phyloP scores from a whole-genome alignment of 37 sponge, comb jelly and placozoan species.

The Cliona cf. orientalis region DNA sequence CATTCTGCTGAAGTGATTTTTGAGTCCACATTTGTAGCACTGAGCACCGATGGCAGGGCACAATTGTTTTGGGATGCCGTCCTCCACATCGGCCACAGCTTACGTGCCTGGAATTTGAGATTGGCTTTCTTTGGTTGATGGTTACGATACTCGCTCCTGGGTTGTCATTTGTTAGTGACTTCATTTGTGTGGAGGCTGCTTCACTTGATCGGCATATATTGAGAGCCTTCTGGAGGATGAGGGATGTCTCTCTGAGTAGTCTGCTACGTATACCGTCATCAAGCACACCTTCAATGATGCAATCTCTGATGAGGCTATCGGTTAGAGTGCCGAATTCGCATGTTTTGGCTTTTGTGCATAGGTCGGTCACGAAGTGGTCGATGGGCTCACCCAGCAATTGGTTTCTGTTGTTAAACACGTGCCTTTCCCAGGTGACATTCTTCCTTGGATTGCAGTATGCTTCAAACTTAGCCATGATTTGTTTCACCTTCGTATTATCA shows the following conservation, averaged over 20 bases:
- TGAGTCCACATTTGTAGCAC: slow-evolving; percentile 34
- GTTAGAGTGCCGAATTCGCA: slow-evolving; percentile 38
- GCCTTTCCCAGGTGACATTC: slow-evolving; percentile 50
- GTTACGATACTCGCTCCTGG: too few species aligned
- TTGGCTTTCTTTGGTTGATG: neutral
- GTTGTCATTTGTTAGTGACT: neutral
- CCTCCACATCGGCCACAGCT: too few species aligned
- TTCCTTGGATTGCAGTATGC: slow-evolving; percentile 29
- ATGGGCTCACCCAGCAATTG: slow-evolving; percentile 26
- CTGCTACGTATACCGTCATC: slow-evolving; percentile 13
- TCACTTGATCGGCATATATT: slow-evolving; percentile 44
- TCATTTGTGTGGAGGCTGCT: slow-evolving; percentile 27
- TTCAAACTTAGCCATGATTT: slow-evolving; percentile 15
- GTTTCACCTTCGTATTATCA: slow-evolving; percentile 11
- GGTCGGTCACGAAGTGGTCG: slow-evolving; percentile 37
- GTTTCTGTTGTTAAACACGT: slow-evolving; percentile 50
- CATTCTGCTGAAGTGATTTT: slow-evolving; percentile 39
- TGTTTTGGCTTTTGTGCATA: slow-evolving; percentile 17
- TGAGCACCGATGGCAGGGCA: slow-evolving; percentile 37
- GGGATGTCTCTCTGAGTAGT: slow-evolving; percentile 27
- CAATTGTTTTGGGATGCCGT: too few species aligned
- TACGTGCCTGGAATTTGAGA: neutral
- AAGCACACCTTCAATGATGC: slow-evolving; percentile 27
- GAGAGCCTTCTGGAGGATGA: slow-evolving; percentile 18
- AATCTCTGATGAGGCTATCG: slow-evolving; percentile 41